Base-by-base conservation (phyloP, 2,888 invertebrate genomes). In the Apamea sordens region DNA sequence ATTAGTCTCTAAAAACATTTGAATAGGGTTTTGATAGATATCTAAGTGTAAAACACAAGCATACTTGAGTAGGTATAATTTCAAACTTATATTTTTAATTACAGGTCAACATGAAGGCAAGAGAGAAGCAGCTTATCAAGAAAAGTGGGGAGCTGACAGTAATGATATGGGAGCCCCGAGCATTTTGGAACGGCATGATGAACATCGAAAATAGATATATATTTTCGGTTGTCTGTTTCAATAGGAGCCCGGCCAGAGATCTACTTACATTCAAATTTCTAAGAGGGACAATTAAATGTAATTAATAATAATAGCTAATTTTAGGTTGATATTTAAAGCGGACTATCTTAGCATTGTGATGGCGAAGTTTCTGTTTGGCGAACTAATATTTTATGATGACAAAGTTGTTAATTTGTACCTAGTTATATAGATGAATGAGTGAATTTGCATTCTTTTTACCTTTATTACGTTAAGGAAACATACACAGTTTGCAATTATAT, bases 351-450 rank as follows among this genome's bases (percentile, higher is more conserved):
- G n/a, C 11, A 36, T 7, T 28, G 28, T 28, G 47, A 11, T 28
- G 2, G 10, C n/a, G 5, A 68, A 44, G 11, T 44, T n/a, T 18
- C n/a, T 41, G 8, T 65, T 41, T 32, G 2, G 32, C 32, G 32
- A 32, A 32, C 32, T 32, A 32, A 32, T 32, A 32, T 32, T 32
- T 32, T 32, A 32, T 32, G 32, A 32, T 5, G 10, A 18, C 0
- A 1, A n/a, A 36, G 0, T 36, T n/a, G 0, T 6, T n/a, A 36
- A 56, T 18, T 56, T 36, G 0, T n/a, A n/a, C n/a, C n/a, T n/a
- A n/a, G n/a, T n/a, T n/a, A n/a, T n/a, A n/a, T n/a, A n/a, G n/a
- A n/a, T n/a, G n/a, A n/a, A 24, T 24, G 0, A 24, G 21, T 6
- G 0, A 11, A 21, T 11, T 47, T 47, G 3, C 1, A 18, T 50